A percentile compares a stretch with the other conserved stretches of the same genome.
phyloP scores from a whole-genome alignment of 2,888 invertebrate species.

The Cynaeus angustus region DNA sequence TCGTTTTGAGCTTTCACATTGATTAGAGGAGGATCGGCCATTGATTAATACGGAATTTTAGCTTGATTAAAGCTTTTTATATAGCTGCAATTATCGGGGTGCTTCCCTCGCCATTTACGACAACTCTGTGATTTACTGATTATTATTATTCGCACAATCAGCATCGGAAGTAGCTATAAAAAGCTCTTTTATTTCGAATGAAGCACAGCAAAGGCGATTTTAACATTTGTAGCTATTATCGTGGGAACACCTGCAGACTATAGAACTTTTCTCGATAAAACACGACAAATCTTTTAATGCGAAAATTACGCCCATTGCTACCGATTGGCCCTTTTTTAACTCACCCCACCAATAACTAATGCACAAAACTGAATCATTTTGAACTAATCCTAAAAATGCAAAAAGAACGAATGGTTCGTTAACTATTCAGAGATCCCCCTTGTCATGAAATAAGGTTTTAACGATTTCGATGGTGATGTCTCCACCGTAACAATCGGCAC shows the following conservation, averaged over 20 bases:
- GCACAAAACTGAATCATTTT: too few species aligned
- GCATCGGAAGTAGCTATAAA: slow-evolving; percentile 31
- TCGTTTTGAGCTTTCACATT: slow-evolving; percentile 46
- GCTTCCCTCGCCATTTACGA: slow-evolving; percentile 22
- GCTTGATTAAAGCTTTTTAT: slow-evolving; percentile 48
- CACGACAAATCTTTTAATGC: too few species aligned
- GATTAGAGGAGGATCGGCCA: slow-evolving; percentile 44
- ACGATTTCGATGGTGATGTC: slow-evolving; percentile 28
- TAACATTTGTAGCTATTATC: slow-evolving; percentile 5
- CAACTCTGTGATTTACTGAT: slow-evolving; percentile 35
- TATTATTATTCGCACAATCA: slow-evolving; percentile 44
- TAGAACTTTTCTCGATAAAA: background rate
- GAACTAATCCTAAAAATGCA: too few species aligned
- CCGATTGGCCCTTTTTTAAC: too few species aligned
- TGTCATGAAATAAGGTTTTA: slow-evolving; percentile 25
- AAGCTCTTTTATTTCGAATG: slow-evolving; percentile 14
- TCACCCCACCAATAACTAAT: too few species aligned
- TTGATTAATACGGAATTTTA: slow-evolving; percentile 46
- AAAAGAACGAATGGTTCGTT: slow-evolving; percentile 11
- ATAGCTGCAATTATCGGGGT: slow-evolving; percentile 36
- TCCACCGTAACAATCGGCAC: slow-evolving; percentile 19
- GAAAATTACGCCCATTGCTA: too few species aligned
- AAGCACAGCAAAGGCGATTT: slow-evolving; percentile 5
- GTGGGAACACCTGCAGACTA: slow-evolving; percentile 6
- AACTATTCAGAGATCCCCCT: slow-evolving; percentile 28